These are phyloP conservation scores for Uropetala carovei DNA, from an alignment of 2,888 invertebrate genomes.

Conservation along the genomic window DNA sequence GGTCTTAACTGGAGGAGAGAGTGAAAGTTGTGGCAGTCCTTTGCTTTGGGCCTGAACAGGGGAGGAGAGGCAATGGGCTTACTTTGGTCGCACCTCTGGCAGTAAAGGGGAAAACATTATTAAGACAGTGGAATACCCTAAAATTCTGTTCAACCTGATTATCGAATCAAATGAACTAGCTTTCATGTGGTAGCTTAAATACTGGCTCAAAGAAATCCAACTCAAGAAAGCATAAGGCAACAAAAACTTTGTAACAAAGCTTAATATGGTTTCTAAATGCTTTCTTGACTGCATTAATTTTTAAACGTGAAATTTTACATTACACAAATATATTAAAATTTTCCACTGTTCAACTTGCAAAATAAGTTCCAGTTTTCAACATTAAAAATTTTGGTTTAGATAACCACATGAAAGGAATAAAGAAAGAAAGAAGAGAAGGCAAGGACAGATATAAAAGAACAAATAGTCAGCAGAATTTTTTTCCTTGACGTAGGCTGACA, in stretches of 20 bases:
- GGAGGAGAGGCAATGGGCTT: slow-evolving; percentile 45
- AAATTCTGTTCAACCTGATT: slow-evolving; percentile 10
- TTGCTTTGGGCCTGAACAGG: slow-evolving; percentile 42
- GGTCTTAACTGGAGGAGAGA: slow-evolving; percentile 65
- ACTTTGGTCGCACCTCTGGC: slow-evolving; percentile 50
- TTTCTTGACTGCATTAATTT: too few relatives aligned
- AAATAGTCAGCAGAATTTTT: not conserved
- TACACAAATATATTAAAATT: too few relatives aligned
- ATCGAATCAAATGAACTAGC: not conserved
- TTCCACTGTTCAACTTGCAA: too few relatives aligned
- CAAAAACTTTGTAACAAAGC: too few relatives aligned
- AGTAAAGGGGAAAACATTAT: slow-evolving; percentile 31
- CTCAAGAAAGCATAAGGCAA: too few relatives aligned
- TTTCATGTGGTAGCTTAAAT: slow-evolving; percentile 5
- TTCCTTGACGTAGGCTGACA: not conserved
- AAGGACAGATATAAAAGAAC: not conserved
- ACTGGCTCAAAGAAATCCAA: too few relatives aligned
- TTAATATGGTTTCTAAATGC: too few relatives aligned
- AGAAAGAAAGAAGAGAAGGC: not conserved
- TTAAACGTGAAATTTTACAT: too few relatives aligned
- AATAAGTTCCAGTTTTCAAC: too few relatives aligned
- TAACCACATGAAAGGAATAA: not conserved
- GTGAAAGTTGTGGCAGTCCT: slow-evolving; percentile 65
- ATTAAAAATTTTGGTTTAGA: not conserved
- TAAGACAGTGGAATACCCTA: not conserved